Evolutionary conservation across 2,888 invertebrate genomes (phyloP).

Genomic region (Dryobota labecula): DNA sequence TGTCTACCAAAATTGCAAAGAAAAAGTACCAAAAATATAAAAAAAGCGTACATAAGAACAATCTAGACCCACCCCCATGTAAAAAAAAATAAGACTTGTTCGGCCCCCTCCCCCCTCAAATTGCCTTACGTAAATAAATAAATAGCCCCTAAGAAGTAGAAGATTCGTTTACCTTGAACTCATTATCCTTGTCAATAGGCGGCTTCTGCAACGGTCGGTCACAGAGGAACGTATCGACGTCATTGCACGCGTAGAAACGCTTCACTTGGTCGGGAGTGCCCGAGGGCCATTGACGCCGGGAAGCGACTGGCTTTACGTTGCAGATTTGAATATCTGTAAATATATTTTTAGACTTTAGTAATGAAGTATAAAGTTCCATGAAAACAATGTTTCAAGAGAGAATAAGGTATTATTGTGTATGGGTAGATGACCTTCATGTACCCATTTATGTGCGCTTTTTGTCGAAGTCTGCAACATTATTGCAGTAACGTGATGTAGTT

Average conservation of each 20-base stretch:
- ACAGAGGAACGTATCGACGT: conserved; percentile 97
- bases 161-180: conserved; percentile 93
- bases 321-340: conserved; percentile 96
- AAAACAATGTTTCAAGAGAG: neutral
- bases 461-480: neutral
- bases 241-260: conserved; percentile 97
- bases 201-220: conserved; percentile 97
- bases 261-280: conserved; percentile 96
- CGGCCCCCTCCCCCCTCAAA: too few species aligned
- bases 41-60: too few species aligned
- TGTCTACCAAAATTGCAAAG: too few species aligned
- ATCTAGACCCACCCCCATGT: too few species aligned
- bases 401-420: neutral
- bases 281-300: conserved; percentile 91
- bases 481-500: neutral
- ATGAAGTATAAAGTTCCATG: neutral
- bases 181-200: conserved; percentile 97
- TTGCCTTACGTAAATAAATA: too few species aligned
- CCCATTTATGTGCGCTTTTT: too few species aligned
- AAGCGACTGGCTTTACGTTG: conserved; percentile 97
- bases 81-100: too few species aligned
- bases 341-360: neutral
- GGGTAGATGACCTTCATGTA: too few species aligned
- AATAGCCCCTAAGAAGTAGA: too few species aligned
- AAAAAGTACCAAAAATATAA: too few species aligned